These are phyloP conservation scores for Cirrhinus mrigala DNA, from an alignment of 2,797 vertebrate genomes.

Conservation along the genomic window DNA sequence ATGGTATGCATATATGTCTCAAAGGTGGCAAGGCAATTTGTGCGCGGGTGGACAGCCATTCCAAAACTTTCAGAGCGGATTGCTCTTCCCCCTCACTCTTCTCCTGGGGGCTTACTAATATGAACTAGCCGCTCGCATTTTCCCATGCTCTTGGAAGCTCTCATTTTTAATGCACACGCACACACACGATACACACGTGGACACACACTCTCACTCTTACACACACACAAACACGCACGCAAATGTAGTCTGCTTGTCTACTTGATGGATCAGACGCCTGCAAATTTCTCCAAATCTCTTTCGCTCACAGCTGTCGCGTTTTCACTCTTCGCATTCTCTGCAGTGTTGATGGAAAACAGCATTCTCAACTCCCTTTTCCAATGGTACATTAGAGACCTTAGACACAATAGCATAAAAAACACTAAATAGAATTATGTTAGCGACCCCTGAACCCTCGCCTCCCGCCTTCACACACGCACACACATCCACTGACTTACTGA, in stretches of 20 bases:
- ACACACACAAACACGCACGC: slow-evolving; percentile 9
- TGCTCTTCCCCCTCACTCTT: slow-evolving; percentile 60
- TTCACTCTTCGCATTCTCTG: slow-evolving; percentile 56
- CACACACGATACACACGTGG: slow-evolving; percentile 53
- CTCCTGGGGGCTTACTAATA: slow-evolving; percentile 51
- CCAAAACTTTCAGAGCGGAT: slow-evolving; percentile 68
- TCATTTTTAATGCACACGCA: slow-evolving; percentile 42
- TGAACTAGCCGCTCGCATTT: slow-evolving; percentile 47
- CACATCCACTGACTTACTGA: slow-evolving; percentile 49
- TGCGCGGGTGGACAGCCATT: slow-evolving; percentile 69
- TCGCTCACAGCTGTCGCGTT: slow-evolving; percentile 48
- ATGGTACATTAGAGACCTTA: slow-evolving; percentile 53
- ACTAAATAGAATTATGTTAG: slow-evolving; percentile 57
- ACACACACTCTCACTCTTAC: slow-evolving; percentile 15
- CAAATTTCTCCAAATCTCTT: slow-evolving; percentile 25
- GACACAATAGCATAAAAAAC: slow-evolving; percentile 63
- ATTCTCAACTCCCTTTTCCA: slow-evolving; percentile 60
- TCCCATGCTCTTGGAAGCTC: slow-evolving; percentile 57
- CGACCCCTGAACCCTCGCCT: slow-evolving; percentile 56
- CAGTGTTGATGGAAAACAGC: slow-evolving; percentile 60
- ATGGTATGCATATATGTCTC: slow-evolving; percentile 60
- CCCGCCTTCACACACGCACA: slow-evolving; percentile 51
- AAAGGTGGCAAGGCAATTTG: slow-evolving; percentile 43
- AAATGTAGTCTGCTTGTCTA: slow-evolving; percentile 46
- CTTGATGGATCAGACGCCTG: slow-evolving; percentile 45